phyloP scores from a whole-genome alignment of 2,888 invertebrate genomes.

The Aporophyla lueneburgensis region DNA sequence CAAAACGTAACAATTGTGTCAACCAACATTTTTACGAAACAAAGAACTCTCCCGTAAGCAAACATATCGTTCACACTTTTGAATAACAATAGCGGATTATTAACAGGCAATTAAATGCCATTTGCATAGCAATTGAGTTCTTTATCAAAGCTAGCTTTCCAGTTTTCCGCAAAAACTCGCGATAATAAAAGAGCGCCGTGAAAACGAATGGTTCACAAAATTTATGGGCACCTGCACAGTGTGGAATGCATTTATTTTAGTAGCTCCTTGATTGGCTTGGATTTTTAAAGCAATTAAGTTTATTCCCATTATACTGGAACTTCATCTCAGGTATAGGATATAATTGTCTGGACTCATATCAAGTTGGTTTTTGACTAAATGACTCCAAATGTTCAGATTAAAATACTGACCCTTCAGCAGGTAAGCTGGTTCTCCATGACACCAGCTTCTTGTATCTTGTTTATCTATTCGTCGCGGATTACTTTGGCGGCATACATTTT shows the following conservation, averaged over 20 bases:
- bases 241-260: slow-evolving; percentile 25
- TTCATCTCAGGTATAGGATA: too few relatives aligned
- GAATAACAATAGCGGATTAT: slow-evolving; percentile 35
- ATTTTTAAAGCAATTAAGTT: slow-evolving; percentile 15
- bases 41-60: background rate
- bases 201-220: slow-evolving; percentile 15
- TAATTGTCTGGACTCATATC: too few relatives aligned
- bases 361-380: too few relatives aligned
- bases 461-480: too few relatives aligned
- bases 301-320: background rate
- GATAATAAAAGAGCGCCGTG: slow-evolving; percentile 10
- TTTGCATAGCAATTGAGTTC: slow-evolving; percentile 28
- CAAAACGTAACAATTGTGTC: background rate
- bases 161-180: slow-evolving; percentile 29
- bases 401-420: too few relatives aligned
- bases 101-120: slow-evolving; percentile 40
- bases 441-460: too few relatives aligned
- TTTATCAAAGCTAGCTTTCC: slow-evolving; percentile 26
- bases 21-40: background rate
- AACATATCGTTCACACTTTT: slow-evolving; percentile 3
- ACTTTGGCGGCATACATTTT: too few relatives aligned
- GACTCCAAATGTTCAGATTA: too few relatives aligned
- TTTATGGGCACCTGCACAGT: slow-evolving; percentile 17
- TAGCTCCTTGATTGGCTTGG: slow-evolving; percentile 22
- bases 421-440: too few relatives aligned